Evolutionary conservation across 92 coral and sea anemone genomes (phyloP), one percentile per base, ranked within the genome.

Genomic region (Paramuricea clavata): DNA sequence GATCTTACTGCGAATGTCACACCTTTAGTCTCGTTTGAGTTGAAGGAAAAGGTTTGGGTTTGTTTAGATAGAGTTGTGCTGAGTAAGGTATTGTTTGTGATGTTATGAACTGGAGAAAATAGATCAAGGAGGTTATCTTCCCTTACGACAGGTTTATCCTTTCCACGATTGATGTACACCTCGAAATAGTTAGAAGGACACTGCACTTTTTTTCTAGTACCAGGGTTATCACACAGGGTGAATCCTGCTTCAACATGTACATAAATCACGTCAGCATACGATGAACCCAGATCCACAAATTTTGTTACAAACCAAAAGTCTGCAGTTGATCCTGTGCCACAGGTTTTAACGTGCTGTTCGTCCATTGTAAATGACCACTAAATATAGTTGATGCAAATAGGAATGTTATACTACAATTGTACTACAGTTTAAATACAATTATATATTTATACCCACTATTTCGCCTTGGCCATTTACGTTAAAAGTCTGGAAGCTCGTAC

Each of bases 1-100:
- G 84, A 64, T 35, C 84, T 33, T 19, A 79, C 44, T 21, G 52
- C 84, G 59, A 79, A 59, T 33, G 73, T 59, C 6, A 79, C 72
- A 28, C 78, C 78, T 33, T n/a, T 26, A 3, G 50, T 0, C 4
- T 49, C 57, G 25, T 59, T 35, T 17, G 9, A 1, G 23, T 21
- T 43, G 22, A 78, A 56, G 5, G 2, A 13, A 79, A 79, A 59
- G 33, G 25, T 76, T n/a, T 21, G 23, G 12, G 2, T 65, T 65
- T 65, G 13, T 22, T 31, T 60, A 31, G 31, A 21, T 10, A 31
- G 23, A 28, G 35, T 26, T 31, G n/a, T 7, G 31, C 39, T 26
- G 11, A 28, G 72, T 16, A 28, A 31, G 6, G 72, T 0, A 27
- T 33, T 33, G 41, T 65, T 27, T 28, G 19, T 31, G 72, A 65